Percentiles rank a stretch among this genome's conserved stretches.
Conservation (phyloP, 2,113 vertebrate species). For the Struthio camelus region DNA sequence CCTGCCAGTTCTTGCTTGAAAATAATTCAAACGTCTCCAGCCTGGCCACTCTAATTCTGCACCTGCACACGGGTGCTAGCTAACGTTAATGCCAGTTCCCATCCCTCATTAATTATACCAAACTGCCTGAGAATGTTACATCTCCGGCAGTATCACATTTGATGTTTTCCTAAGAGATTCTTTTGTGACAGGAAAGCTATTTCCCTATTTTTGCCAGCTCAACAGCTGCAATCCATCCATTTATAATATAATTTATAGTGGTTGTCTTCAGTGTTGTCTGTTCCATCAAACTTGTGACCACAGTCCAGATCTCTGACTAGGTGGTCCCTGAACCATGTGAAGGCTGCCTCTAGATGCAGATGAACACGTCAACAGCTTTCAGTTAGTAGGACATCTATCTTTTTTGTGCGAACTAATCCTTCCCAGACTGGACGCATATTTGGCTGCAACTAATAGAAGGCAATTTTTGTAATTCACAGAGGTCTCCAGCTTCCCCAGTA, state of each 20-base stretch:
- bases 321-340: background rate
- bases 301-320: background rate
- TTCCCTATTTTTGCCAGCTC: background rate
- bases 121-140: background rate
- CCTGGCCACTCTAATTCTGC: background rate
- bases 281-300: background rate
- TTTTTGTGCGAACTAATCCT: background rate
- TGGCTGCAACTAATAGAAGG: background rate
- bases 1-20: background rate
- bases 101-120: background rate
- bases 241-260: background rate
- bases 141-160: background rate
- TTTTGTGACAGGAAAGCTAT: background rate
- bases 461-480: background rate
- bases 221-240: background rate
- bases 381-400: background rate
- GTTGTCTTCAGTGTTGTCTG: background rate
- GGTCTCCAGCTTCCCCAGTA: conserved; percentile 1
- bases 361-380: background rate
- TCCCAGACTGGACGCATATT: background rate
- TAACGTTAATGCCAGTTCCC: background rate
- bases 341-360: background rate
- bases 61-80: conserved; percentile 4
- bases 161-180: background rate
- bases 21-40: background rate